These are phyloP conservation scores for Eristalinus aeneus DNA, from an alignment of 2,888 invertebrate genomes.

Conservation along the genomic window DNA sequence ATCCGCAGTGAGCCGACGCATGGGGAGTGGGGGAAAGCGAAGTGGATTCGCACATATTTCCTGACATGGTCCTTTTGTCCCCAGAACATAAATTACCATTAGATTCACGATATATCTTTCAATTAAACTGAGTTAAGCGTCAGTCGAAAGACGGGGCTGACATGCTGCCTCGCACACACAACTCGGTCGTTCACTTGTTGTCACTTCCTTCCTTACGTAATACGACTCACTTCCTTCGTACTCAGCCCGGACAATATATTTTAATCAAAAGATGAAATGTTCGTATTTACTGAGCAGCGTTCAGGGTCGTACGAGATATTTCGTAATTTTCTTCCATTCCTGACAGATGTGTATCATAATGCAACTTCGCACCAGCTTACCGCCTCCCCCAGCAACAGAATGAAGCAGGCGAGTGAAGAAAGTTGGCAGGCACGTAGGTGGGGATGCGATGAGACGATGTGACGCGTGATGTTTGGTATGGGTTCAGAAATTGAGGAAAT, in stretches of 20 bases:
- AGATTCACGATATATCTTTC: slow-evolving; percentile 63
- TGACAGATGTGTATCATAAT: slow-evolving; percentile 67
- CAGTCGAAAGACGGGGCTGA: slow-evolving; percentile 17
- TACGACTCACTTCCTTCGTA: slow-evolving; percentile 62
- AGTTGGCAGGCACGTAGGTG: not conserved
- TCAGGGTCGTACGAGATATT: slow-evolving; percentile 26
- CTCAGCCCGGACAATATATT: slow-evolving; percentile 67
- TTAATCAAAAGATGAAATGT: slow-evolving; percentile 68
- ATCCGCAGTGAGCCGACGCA: slow-evolving; percentile 3
- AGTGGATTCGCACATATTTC: slow-evolving; percentile 31
- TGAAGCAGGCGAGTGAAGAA: not conserved
- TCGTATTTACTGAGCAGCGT: slow-evolving; percentile 36
- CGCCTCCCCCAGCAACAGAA: not conserved
- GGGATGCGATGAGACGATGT: not conserved
- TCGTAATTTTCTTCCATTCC: slow-evolving; percentile 59
- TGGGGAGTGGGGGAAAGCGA: not conserved
- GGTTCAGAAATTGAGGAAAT: slow-evolving; percentile 56
- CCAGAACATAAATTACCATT: slow-evolving; percentile 64
- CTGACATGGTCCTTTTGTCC: slow-evolving; percentile 39
- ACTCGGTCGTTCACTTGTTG: not conserved
- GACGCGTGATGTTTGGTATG: slow-evolving; percentile 64
- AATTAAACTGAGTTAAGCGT: slow-evolving; percentile 54
- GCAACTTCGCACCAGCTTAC: slow-evolving; percentile 26
- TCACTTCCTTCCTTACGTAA: slow-evolving; percentile 5
- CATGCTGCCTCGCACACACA: not conserved